A percentile compares a stretch with the other conserved stretches of the same genome.
Conservation (phyloP, 2,113 vertebrate species). For the Globicephala melas region DNA sequence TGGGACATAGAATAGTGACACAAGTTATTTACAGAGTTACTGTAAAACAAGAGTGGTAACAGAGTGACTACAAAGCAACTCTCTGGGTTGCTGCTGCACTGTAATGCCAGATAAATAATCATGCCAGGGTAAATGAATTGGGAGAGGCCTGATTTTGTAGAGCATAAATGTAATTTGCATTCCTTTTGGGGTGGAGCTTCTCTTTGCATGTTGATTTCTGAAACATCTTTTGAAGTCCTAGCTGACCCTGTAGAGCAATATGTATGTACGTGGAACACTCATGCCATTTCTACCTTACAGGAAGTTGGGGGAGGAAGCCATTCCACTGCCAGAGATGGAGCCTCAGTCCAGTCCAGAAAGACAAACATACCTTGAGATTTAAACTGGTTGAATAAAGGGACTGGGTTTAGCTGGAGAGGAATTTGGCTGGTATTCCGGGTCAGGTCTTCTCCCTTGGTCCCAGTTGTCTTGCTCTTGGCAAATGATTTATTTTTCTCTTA, state of each 20-base stretch:
- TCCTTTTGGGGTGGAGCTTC: constrained; percentile 1
- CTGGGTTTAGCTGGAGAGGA: constrained; percentile 22
- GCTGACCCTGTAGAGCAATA: background rate
- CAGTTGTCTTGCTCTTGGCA: constrained; percentile 43
- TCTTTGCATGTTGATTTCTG: accelerated
- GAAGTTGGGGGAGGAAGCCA: background rate
- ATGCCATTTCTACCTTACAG: background rate
- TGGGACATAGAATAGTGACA: constrained; percentile 48
- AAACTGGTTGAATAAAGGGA: background rate
- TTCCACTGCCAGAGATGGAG: too few relatives aligned
- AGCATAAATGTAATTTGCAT: background rate
- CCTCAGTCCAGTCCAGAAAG: background rate
- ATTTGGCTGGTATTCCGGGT: constrained; percentile 46
- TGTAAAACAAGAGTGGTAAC: constrained; percentile 38
- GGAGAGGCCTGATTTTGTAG: constrained; percentile 40
- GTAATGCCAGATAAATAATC: constrained; percentile 45
- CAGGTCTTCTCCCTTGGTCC: constrained; percentile 16
- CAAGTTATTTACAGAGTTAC: constrained; percentile 62
- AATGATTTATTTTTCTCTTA: constrained; percentile 55
- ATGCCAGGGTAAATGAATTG: constrained; percentile 48
- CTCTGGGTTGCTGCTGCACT: constrained; percentile 21
- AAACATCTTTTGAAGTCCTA: background rate
- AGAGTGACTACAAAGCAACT: constrained; percentile 38
- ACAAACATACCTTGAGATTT: constrained; percentile 18
- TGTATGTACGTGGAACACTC: accelerated